These are phyloP conservation scores for Pantherophis guttatus DNA, from an alignment of 2,113 vertebrate species.

Conservation along the genomic window DNA sequence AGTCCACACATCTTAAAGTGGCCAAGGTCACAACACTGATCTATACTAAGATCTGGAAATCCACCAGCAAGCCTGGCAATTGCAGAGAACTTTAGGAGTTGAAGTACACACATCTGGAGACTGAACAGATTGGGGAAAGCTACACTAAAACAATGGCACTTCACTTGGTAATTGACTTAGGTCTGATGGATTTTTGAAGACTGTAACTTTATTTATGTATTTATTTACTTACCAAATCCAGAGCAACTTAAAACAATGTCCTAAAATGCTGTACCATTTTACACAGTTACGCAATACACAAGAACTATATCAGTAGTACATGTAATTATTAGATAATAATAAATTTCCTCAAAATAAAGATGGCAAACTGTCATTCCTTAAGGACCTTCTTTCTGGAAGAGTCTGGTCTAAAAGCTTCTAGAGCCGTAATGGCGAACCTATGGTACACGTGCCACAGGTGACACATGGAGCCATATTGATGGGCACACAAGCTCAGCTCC, in stretches of 20 bases:
- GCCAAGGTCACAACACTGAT: no score
- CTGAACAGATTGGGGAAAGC: not conserved
- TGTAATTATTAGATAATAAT: not conserved
- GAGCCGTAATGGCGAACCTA: no score
- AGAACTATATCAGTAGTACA: not conserved
- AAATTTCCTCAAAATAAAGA: not conserved
- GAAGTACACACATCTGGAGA: not conserved
- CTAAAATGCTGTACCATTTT: not conserved
- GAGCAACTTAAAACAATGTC: not conserved
- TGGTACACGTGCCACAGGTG: no score
- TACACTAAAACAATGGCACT: not conserved
- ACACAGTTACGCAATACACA: not conserved
- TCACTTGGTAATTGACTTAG: not conserved
- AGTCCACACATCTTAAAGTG: no score
- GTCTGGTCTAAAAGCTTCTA: not conserved
- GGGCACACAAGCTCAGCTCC: no score
- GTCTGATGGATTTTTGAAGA: not conserved
- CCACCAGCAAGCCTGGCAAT: not conserved
- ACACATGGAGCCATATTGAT: no score
- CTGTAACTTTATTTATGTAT: not conserved
- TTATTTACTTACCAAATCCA: not conserved
- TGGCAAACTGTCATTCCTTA: not conserved
- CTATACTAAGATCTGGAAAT: no score
- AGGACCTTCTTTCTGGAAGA: not conserved
- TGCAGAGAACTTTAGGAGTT: not conserved